Evolutionary conservation across 2,888 invertebrate species (phyloP), one percentile per base, ranked within the genome.

Genomic region (Dynastes hyllus): DNA sequence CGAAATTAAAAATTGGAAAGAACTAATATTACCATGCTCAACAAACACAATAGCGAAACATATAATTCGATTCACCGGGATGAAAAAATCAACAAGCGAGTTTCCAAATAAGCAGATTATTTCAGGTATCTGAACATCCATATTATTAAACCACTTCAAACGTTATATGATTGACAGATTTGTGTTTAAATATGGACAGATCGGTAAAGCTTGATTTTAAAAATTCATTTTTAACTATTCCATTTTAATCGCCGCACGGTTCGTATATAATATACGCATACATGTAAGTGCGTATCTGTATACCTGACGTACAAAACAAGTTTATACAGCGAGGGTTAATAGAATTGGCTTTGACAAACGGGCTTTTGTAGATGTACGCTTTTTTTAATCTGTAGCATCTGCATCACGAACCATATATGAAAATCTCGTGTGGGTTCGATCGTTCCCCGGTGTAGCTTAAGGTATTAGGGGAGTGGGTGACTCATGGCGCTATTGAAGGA

Each of bases 361-460:
- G 40, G 58, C n/a, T 6, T 67, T 78, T 78, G 66, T 70, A 70
- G 27, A 70, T 16, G 16, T 8, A 69, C 37, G 16, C 45, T 53
- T 82, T 81, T 81, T 82, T 83, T 82, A 81, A 83, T 83, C 82
- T 81, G 50, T 61, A 81, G 81, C 83, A 83, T 83, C 83, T 83
- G 83, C 77, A 81, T 78, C 75, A 58, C 70, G 73, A 66, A 73
- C 69, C 63, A 79, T 65, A 70, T 71, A 78, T 76, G 79, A 80
- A 81, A 81, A 81, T 81, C 81, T 78, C 79, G 81, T 81, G 82
- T 80, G 83, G 81, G 83, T 83, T 82, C 83, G 81, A 84, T 84
- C 82, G 84, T 81, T 81, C 84, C 84, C 82, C 77, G 79, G 81
- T 83, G 84, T 82, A 84, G 84, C 83, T 85, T 83, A 84, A 84